These are phyloP conservation scores for Tenthredo scrophulariae DNA, from an alignment of 2,888 invertebrate genomes.

Conservation along the genomic window DNA sequence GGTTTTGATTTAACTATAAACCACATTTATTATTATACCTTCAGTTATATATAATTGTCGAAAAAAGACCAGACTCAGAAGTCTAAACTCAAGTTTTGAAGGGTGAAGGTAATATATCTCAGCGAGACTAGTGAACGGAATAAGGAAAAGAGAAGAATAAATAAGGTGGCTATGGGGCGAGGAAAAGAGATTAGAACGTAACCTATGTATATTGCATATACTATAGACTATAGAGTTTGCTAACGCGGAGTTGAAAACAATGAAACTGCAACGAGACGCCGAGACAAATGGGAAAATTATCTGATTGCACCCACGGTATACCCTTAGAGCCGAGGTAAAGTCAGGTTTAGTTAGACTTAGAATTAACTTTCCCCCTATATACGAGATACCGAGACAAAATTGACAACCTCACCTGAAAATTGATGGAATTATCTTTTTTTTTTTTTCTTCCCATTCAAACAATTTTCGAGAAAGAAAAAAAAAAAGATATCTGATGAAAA, in stretches of 20 bases:
- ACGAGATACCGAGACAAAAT: too few species aligned
- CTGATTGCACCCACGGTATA: slow-evolving; percentile 42
- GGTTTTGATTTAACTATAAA: too few species aligned
- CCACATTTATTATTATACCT: too few species aligned
- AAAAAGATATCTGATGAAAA: too few species aligned
- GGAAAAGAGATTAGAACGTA: slow-evolving; percentile 43
- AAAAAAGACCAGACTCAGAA: background rate
- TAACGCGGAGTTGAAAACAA: slow-evolving; percentile 48
- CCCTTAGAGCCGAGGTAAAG: slow-evolving; percentile 24
- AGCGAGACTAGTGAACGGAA: background rate
- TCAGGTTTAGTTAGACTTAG: slow-evolving; percentile 25
- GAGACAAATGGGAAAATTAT: slow-evolving; percentile 54
- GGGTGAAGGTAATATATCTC: background rate
- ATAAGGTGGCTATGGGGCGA: background rate
- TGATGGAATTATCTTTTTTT: background rate
- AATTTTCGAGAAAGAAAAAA: too few species aligned
- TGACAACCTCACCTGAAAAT: background rate
- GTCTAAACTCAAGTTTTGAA: background rate
- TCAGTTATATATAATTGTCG: background rate
- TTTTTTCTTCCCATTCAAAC: too few species aligned
- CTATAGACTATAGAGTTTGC: slow-evolving; percentile 33
- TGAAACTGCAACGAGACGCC: slow-evolving; percentile 53
- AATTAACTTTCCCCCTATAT: background rate
- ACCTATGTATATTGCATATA: slow-evolving; percentile 26
- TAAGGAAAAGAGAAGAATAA: background rate